Base-by-base conservation (phyloP, 1,140 invertebrate species). In the Scylla paramamosain region DNA sequence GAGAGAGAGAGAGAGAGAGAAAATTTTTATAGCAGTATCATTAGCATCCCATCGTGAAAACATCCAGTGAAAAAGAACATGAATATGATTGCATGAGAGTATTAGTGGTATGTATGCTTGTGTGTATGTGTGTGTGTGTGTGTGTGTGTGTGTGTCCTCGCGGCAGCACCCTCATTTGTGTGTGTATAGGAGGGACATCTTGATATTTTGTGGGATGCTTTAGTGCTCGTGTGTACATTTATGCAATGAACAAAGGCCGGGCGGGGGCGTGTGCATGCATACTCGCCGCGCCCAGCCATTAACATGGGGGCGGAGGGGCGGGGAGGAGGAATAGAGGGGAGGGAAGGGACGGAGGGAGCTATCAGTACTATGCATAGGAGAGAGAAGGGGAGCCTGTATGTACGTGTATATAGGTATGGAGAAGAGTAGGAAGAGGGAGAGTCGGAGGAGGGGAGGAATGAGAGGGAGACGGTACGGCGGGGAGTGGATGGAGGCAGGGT, bases 91-190 rank as follows among this genome's bases (percentile, higher is more conserved):
- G 16, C 25, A 20, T 77, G 20, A 20, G 20, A 77, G 25, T 77
- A 77, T 77, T n/a, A 20, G 25, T 77, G 67, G 67, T 77, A 20
- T 77, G 67, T 77, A 20, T 77, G 67, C n/a, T 6, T 77, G 67
- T 77, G 67, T 77, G 67, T 77, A 20, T 77, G 67, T 77, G 67
- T 77, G 67, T 77, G 67, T 77, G 67, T 77, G 67, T 77, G 67
- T 77, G 67, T 77, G 67, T 77, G 67, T 77, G 67, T 77, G 67
- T 77, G 67, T 77, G 67, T 59, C 12, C 52, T 59, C 10, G 39
- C 10, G 39, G 39, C 1, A 39, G 39, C 39, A 39, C 39, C 39
- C 39, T 59, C 52, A 20, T 59, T 59, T 59, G 52, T 59, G 52
- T 59, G 52, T 59, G 52, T 59, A 59, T 77, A 77, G 67, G 67